Evolutionary conservation across 2,888 invertebrate genomes (phyloP).

Genomic region (Polia nebulosa): DNA sequence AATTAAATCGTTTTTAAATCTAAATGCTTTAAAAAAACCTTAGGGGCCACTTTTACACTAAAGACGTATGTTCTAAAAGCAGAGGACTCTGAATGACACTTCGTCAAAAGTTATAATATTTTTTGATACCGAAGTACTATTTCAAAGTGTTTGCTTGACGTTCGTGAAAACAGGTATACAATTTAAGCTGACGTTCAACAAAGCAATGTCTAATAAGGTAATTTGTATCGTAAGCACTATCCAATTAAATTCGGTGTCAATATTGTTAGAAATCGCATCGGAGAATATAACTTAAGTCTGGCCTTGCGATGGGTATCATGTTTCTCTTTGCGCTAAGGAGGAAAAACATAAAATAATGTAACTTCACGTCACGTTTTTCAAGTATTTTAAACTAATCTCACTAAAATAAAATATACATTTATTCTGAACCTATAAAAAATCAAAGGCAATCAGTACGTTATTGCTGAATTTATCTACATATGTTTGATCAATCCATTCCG

Average conservation of each 20-base stretch:
- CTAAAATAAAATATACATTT: background rate
- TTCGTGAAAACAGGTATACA: background rate
- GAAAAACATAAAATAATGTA: background rate
- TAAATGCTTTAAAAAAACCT: conserved; percentile 10
- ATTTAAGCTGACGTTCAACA: too few relatives aligned
- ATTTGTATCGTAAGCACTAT: background rate
- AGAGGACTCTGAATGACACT: background rate
- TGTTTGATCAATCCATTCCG: conserved; percentile 40
- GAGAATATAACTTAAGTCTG: too few relatives aligned
- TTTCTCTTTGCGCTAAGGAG: too few relatives aligned
- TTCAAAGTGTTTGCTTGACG: background rate
- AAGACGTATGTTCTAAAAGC: too few relatives aligned
- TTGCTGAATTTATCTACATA: conserved; percentile 24
- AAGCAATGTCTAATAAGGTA: background rate
- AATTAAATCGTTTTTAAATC: conserved; percentile 14
- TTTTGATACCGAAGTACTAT: too few relatives aligned
- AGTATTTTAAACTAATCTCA: background rate
- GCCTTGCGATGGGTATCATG: too few relatives aligned
- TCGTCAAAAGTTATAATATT: background rate
- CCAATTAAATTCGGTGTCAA: background rate
- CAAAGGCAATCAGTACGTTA: conserved; percentile 13
- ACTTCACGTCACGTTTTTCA: background rate
- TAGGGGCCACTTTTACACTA: too few relatives aligned
- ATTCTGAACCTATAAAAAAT: background rate
- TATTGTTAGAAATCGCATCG: background rate